phyloP scores from a whole-genome alignment of 2,797 vertebrate genomes.

The Pelochelys cantorii region DNA sequence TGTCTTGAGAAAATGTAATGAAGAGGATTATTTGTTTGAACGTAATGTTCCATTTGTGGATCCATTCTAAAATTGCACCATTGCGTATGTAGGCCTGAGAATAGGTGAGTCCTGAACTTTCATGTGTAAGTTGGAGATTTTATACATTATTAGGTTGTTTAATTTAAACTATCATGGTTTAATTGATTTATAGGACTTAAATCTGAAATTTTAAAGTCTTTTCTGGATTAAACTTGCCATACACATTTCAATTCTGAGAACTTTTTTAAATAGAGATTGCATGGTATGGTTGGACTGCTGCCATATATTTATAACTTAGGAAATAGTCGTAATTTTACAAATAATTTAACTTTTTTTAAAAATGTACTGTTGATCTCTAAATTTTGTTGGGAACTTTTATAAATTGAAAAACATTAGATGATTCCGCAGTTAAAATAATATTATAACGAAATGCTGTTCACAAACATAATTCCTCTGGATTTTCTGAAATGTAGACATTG shows the following conservation, averaged over 20 bases:
- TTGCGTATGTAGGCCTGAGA: neutral
- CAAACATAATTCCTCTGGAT: neutral
- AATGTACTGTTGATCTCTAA: neutral
- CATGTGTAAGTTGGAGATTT: neutral
- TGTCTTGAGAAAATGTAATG: neutral
- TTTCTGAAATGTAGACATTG: neutral
- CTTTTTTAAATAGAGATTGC: neutral
- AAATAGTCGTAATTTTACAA: neutral
- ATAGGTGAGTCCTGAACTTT: neutral
- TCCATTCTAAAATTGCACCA: neutral
- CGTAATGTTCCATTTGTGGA: neutral
- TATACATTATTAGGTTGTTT: neutral
- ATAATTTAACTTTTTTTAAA: neutral
- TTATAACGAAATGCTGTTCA: fast-evolving
- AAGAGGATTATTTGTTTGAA: neutral
- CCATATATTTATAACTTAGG: neutral
- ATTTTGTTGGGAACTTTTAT: neutral
- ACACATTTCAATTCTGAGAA: neutral
- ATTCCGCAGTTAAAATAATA: neutral
- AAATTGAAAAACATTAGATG: neutral
- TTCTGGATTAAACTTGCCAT: neutral
- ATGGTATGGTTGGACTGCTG: neutral
- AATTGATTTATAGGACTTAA: neutral
- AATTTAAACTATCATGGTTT: neutral
- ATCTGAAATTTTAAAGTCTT: neutral